Percentiles rank a stretch among this genome's conserved stretches.
These are phyloP conservation scores for Aphis gossypii DNA, from an alignment of 1,140 invertebrate genomes.

Conservation along the genomic window DNA sequence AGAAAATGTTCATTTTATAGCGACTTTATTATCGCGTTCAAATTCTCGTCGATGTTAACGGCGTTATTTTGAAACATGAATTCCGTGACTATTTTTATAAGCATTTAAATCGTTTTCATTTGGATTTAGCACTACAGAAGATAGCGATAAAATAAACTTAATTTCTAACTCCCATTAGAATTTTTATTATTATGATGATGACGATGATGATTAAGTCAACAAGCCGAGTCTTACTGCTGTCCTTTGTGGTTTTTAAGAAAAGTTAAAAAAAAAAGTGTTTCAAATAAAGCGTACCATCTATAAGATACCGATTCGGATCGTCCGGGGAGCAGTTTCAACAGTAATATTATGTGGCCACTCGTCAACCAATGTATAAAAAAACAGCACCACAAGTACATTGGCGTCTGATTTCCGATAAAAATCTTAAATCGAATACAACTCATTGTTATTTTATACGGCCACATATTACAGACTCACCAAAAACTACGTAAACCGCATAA, in stretches of 20 bases:
- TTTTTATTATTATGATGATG: background rate
- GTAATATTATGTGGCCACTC: background rate
- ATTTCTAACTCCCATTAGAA: background rate
- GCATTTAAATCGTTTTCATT: background rate
- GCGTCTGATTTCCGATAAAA: no score
- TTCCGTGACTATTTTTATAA: background rate
- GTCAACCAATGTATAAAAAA: background rate
- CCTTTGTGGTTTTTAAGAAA: background rate
- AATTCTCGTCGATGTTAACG: background rate
- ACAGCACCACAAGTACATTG: no score
- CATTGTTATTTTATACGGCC: no score
- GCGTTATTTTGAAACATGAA: background rate
- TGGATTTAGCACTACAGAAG: background rate
- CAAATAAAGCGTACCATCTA: background rate
- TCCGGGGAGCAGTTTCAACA: background rate
- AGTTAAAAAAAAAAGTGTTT: background rate
- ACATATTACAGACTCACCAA: no score
- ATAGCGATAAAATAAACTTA: background rate
- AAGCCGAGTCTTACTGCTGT: background rate
- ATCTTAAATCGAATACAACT: no score
- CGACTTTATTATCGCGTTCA: background rate
- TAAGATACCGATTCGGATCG: background rate
- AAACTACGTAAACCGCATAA: no score
- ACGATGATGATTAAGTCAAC: background rate
- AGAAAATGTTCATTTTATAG: background rate